Evolutionary conservation across 1,140 invertebrate genomes (phyloP).

Genomic region (Dufourea novaeangliae): DNA sequence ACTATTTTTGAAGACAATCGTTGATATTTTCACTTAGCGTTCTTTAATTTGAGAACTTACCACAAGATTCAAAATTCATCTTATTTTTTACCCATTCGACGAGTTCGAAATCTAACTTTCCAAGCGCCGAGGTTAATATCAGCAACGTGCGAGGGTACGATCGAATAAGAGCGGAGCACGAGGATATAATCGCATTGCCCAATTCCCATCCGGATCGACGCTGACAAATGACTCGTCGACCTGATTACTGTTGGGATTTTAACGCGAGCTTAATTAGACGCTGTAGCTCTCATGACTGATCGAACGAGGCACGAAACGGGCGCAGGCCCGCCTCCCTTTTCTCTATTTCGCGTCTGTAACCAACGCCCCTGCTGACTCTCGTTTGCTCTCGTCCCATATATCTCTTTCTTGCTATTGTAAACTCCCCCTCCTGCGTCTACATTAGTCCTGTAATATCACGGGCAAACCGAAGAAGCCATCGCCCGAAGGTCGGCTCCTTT

Average conservation of each 20-base stretch:
- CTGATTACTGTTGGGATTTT: constrained; percentile 71
- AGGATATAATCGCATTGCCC: constrained; percentile 62
- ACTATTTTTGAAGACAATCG: no score
- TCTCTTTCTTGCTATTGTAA: constrained; percentile 35
- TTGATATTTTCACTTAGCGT: no score
- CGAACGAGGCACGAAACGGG: constrained; percentile 52
- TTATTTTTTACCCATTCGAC: not conserved
- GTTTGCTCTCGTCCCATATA: constrained; percentile 6
- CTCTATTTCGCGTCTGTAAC: constrained; percentile 19
- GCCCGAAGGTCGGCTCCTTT: constrained; percentile 48
- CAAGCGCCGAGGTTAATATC: constrained; percentile 53
- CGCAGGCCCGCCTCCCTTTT: constrained; percentile 1
- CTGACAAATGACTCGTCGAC: constrained; percentile 69
- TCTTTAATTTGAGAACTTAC: no score
- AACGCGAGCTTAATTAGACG: constrained; percentile 70
- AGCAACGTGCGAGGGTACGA: constrained; percentile 44
- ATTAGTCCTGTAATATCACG: constrained; percentile 46
- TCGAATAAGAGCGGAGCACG: constrained; percentile 45
- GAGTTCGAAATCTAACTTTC: not conserved
- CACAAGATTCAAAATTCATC: no score
- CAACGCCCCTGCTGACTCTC: not conserved
- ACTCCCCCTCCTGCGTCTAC: not conserved
- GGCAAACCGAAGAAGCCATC: constrained; percentile 46
- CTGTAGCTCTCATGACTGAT: constrained; percentile 66
- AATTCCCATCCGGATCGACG: constrained; percentile 59